Percentiles rank a stretch among this genome's conserved stretches.
Conservation (phyloP, 92 coral and sea anemone species). For the Metridium senile region DNA sequence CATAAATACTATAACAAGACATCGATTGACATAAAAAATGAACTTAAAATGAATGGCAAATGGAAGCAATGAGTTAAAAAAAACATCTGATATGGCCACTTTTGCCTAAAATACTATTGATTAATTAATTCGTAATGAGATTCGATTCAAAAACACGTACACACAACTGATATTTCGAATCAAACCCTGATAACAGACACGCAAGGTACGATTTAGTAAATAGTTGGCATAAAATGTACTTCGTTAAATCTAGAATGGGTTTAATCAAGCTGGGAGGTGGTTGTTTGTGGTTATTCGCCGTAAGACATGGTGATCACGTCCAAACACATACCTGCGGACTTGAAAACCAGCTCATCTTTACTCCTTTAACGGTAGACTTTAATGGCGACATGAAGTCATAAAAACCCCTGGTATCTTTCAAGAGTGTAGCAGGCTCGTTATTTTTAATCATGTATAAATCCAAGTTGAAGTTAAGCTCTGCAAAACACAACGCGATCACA, state of each 20-base stretch:
- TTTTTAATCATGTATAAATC: constrained; percentile 61
- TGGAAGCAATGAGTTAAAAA: background rate
- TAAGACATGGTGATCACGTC: constrained; percentile 51
- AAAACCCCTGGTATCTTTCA: constrained; percentile 67
- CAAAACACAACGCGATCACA: constrained; percentile 19
- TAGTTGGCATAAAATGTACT: background rate
- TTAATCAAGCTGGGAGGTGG: background rate
- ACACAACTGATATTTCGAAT: background rate
- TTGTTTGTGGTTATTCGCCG: background rate
- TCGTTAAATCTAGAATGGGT: background rate
- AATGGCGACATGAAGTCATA: constrained; percentile 75
- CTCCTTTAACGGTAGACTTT: constrained; percentile 44
- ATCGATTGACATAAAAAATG: background rate
- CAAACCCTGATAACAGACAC: background rate
- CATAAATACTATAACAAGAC: background rate
- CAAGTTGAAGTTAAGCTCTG: constrained; percentile 74
- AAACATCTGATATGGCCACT: constrained; percentile 15
- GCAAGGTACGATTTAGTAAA: background rate
- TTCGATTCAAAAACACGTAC: constrained; percentile 12
- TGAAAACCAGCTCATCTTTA: constrained; percentile 75
- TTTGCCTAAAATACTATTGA: background rate
- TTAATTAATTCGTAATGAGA: constrained; percentile 35
- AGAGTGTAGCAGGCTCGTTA: constrained; percentile 53
- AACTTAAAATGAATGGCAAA: background rate
- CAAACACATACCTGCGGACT: constrained; percentile 68